Evolutionary conservation across 1,140 invertebrate species (phyloP).

Genomic region (Muscidifurax raptorellus): DNA sequence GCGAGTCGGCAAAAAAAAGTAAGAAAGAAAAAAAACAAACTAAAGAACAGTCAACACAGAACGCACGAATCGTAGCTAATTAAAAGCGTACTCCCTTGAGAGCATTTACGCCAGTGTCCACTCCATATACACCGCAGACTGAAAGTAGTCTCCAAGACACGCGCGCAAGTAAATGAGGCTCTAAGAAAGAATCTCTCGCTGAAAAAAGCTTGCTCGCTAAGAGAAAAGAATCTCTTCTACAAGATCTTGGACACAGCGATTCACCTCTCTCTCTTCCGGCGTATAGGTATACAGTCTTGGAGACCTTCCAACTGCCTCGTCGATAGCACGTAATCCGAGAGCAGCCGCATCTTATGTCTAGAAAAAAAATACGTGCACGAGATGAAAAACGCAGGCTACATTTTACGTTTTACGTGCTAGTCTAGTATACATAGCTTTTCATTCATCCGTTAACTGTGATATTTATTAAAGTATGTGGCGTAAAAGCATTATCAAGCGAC

Average conservation of each 20-base stretch:
- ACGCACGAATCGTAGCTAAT: not conserved
- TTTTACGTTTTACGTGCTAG: not conserved
- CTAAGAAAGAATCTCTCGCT: not conserved
- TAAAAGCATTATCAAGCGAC: too few species aligned
- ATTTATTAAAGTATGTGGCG: too few species aligned
- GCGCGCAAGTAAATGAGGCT: constrained; percentile 3
- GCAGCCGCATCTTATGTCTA: constrained; percentile 1
- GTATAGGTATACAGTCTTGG: constrained; percentile 35
- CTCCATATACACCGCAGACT: not conserved
- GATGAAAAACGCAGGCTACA: not conserved
- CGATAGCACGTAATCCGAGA: constrained; percentile 40
- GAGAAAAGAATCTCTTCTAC: not conserved
- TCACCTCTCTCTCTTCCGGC: constrained; percentile 32
- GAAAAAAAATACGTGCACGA: constrained; percentile 1
- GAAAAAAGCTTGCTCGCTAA: not conserved
- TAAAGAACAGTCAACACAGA: not conserved
- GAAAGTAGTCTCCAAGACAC: not conserved
- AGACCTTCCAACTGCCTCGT: constrained; percentile 43
- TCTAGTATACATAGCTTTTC: not conserved
- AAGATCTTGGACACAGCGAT: not conserved
- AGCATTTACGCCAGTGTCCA: not conserved
- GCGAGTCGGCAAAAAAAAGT: not conserved
- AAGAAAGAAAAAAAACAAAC: not conserved
- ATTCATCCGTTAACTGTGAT: not conserved
- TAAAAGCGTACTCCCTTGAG: not conserved